Percentiles rank a stretch among this genome's conserved stretches.
phyloP scores from a whole-genome alignment of 64 coral and sea anemone species.

The Dendronephthya gigantea region DNA sequence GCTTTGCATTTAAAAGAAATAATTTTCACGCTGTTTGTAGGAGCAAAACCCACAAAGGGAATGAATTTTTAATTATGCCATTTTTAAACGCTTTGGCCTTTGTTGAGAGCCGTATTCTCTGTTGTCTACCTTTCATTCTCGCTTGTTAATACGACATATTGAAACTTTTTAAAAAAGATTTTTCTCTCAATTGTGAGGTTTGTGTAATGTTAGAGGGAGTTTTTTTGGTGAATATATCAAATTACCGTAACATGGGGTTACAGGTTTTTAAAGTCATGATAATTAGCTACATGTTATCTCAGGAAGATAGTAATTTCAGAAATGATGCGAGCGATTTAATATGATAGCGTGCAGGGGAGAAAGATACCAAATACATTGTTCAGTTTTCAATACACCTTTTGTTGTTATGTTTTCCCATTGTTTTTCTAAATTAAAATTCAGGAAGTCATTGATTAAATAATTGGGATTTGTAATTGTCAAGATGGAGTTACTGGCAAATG shows the following conservation, averaged over 20 bases:
- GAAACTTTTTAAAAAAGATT: background rate
- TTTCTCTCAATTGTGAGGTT: background rate
- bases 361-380: background rate
- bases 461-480: background rate
- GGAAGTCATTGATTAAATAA: slow-evolving; percentile 8
- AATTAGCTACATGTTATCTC: background rate
- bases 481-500: too few relatives aligned
- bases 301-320: background rate
- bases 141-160: background rate
- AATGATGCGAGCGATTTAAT: background rate
- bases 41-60: background rate
- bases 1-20: slow-evolving; percentile 4
- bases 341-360: too few relatives aligned
- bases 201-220: background rate
- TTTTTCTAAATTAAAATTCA: background rate
- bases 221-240: background rate
- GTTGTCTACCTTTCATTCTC: background rate
- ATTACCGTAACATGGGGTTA: background rate
- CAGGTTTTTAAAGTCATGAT: background rate
- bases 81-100: too few relatives aligned
- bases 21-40: background rate
- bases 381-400: background rate
- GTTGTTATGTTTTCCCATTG: background rate
- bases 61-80: background rate
- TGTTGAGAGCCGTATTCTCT: background rate